Conservation (phyloP, 1,140 invertebrate genomes). For the Papilio polytes region DNA sequence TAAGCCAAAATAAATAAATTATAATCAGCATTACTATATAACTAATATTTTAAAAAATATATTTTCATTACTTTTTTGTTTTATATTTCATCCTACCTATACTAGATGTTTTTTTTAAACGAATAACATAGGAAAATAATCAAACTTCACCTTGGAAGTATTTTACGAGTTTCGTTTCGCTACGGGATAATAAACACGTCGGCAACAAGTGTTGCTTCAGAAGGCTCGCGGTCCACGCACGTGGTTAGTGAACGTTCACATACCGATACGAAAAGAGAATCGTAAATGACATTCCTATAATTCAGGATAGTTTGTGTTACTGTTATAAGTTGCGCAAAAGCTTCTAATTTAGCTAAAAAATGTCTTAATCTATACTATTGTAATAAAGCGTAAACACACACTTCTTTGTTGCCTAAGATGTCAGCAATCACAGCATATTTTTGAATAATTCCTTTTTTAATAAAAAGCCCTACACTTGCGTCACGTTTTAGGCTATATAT, state of each 20-base stretch:
- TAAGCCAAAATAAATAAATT: no score
- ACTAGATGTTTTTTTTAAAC: not conserved
- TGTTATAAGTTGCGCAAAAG: not conserved
- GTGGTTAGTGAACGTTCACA: slow-evolving; percentile 46
- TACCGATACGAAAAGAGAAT: slow-evolving; percentile 25
- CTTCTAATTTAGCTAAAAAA: no score
- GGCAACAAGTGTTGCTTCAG: slow-evolving; percentile 55
- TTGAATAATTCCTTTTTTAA: no score
- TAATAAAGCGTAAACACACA: no score
- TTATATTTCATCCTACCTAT: not conserved
- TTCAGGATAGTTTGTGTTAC: not conserved
- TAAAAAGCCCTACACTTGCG: no score
- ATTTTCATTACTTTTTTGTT: no score
- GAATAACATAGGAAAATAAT: slow-evolving; percentile 53
- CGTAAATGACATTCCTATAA: slow-evolving; percentile 8
- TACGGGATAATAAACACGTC: slow-evolving; percentile 64
- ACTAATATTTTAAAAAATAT: no score
- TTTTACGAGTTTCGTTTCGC: slow-evolving; percentile 66
- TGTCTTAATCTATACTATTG: no score
- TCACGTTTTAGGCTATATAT: no score
- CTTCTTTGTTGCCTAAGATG: no score
- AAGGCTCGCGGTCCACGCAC: slow-evolving; percentile 53
- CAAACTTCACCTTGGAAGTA: slow-evolving; percentile 73
- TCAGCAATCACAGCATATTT: no score
- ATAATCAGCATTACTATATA: no score